phyloP scores from a whole-genome alignment of 2,113 vertebrate species.

The Tautogolabrus adspersus region DNA sequence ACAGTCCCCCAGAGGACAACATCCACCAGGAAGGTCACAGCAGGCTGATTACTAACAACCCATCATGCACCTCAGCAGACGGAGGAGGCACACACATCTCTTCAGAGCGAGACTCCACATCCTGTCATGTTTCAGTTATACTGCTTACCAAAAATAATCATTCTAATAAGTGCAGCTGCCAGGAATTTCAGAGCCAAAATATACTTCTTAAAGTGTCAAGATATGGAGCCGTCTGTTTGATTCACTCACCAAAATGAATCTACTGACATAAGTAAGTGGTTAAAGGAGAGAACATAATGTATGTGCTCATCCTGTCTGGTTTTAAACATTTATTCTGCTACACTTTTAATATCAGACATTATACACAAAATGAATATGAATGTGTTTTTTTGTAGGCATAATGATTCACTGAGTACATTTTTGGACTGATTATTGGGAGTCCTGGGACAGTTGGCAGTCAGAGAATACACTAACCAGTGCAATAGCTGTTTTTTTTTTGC shows the following conservation, averaged over 20 bases:
- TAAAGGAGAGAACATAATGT: constrained; percentile 3
- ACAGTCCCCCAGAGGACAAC: constrained; percentile 29
- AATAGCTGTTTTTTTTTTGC: constrained; percentile 23
- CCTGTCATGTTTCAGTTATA: not conserved
- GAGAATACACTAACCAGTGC: constrained; percentile 3
- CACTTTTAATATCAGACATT: too few relatives aligned
- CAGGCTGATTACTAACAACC: constrained; percentile 32
- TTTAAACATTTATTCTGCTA: constrained; percentile 11
- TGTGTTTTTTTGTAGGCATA: not conserved
- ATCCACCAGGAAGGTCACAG: constrained; percentile 48
- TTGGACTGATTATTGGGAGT: not conserved
- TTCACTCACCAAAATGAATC: constrained; percentile 26
- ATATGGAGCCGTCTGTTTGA: constrained; percentile 6
- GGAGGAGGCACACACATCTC: not conserved
- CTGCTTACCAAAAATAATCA: not conserved
- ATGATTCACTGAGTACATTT: not conserved
- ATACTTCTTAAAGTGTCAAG: constrained; percentile 1
- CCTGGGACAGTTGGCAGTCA: constrained; percentile 2
- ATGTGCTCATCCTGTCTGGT: constrained; percentile 19
- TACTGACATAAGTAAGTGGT: constrained; percentile 24
- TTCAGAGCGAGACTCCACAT: not conserved
- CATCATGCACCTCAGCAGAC: constrained; percentile 16
- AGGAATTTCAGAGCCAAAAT: constrained; percentile 10
- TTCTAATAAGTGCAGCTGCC: constrained; percentile 1
- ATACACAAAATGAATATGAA: too few relatives aligned